Percentiles rank a stretch among this genome's conserved stretches.
These are phyloP conservation scores for Glaucopsyche alexis DNA, from an alignment of 2,888 invertebrate species.

Conservation along the genomic window DNA sequence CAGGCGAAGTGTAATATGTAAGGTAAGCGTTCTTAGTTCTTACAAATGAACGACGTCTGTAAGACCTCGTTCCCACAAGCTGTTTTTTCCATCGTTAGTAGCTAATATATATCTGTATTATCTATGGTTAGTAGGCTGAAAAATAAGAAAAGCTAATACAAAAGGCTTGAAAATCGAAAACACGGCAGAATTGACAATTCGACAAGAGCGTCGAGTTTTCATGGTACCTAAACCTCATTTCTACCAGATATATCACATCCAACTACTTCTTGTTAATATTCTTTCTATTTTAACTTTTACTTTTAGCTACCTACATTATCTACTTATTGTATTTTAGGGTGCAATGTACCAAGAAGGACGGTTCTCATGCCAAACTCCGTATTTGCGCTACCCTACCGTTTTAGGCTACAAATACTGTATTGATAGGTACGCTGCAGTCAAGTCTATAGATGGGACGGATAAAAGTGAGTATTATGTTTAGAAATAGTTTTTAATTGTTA, in stretches of 20 bases:
- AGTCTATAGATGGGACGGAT: conserved; percentile 62
- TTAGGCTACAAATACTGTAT: conserved; percentile 69
- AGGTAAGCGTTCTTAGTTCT: conserved; percentile 49
- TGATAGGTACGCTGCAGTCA: conserved; percentile 66
- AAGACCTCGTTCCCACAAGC: too few species aligned
- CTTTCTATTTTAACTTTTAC: neutral
- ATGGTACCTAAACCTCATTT: too few species aligned
- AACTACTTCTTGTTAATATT: too few species aligned
- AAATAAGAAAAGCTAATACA: too few species aligned
- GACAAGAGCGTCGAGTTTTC: too few species aligned
- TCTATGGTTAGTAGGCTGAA: too few species aligned
- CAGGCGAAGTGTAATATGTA: conserved; percentile 68
- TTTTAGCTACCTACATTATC: neutral
- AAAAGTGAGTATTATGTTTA: conserved; percentile 54
- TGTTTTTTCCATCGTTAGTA: too few species aligned
- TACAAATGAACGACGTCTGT: too few species aligned
- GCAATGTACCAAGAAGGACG: conserved; percentile 73
- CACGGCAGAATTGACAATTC: too few species aligned
- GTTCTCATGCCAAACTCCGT: conserved; percentile 66
- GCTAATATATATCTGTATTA: too few species aligned
- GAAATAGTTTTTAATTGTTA: neutral
- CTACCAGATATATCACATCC: too few species aligned
- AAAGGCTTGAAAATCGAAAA: too few species aligned
- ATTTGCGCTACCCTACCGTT: conserved; percentile 60
- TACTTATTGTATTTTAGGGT: conserved; percentile 52